These are phyloP conservation scores for Ploceus nigricollis DNA, from an alignment of 2,113 vertebrate species.

Conservation along the genomic window DNA sequence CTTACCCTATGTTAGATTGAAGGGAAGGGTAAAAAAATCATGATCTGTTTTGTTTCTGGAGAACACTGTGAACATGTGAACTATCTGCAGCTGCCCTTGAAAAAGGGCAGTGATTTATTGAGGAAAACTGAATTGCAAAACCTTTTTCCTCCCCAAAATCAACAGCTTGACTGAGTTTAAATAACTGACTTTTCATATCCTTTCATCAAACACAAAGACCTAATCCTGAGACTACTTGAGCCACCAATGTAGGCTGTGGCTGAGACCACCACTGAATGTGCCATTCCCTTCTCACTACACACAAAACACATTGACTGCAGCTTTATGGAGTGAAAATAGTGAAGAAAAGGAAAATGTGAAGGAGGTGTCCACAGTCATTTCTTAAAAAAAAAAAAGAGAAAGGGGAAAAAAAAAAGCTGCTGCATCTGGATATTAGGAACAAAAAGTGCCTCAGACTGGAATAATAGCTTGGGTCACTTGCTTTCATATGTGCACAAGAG, in stretches of 20 bases:
- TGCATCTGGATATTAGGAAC: slow-evolving; percentile 89
- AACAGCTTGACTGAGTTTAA: slow-evolving; percentile 95
- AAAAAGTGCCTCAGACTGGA: slow-evolving; percentile 82
- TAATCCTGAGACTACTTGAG: slow-evolving; percentile 95
- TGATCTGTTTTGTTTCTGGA: slow-evolving; percentile 44
- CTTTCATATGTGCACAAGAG: slow-evolving; percentile 77
- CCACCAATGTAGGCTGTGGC: slow-evolving; percentile 88
- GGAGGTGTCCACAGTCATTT: slow-evolving; percentile 88
- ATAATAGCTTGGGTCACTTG: slow-evolving; percentile 84
- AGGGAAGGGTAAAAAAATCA: background rate
- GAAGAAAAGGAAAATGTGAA: slow-evolving; percentile 86
- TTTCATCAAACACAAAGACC: slow-evolving; percentile 92
- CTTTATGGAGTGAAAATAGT: slow-evolving; percentile 97
- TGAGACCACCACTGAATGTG: slow-evolving; percentile 91
- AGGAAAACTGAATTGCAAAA: slow-evolving; percentile 84
- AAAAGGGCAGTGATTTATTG: slow-evolving; percentile 81
- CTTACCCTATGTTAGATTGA: background rate
- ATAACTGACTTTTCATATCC: slow-evolving; percentile 99
- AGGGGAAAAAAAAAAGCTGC: slow-evolving; percentile 72
- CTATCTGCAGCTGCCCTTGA: slow-evolving; percentile 73
- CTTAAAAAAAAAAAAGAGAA: slow-evolving; percentile 4
- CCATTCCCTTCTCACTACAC: slow-evolving; percentile 83
- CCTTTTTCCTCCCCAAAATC: slow-evolving; percentile 81
- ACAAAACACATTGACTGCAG: slow-evolving; percentile 94
- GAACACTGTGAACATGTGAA: slow-evolving; percentile 55